Percentiles rank a stretch among this genome's conserved stretches.
phyloP scores from a whole-genome alignment of 2,888 invertebrate genomes.

The Oscheius onirici region DNA sequence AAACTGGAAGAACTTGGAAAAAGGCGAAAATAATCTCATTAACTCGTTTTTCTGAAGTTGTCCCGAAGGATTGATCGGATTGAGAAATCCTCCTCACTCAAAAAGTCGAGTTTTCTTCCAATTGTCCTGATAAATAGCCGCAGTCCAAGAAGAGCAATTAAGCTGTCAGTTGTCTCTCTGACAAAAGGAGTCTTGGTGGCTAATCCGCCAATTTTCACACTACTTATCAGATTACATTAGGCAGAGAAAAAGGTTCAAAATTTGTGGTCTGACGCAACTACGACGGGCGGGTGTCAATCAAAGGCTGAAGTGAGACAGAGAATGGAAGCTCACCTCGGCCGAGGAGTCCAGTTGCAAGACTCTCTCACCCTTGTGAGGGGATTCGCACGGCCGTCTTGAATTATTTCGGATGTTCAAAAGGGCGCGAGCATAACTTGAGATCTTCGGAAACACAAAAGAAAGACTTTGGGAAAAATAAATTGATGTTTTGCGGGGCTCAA shows the following conservation, averaged over 20 bases:
- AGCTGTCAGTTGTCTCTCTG: not conserved
- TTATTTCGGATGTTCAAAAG: slow-evolving; percentile 13
- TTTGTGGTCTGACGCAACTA: slow-evolving; percentile 16
- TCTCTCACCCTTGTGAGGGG: too few relatives aligned
- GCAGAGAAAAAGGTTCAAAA: not conserved
- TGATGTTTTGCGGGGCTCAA: not conserved
- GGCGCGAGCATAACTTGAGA: not conserved
- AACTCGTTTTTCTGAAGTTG: not conserved
- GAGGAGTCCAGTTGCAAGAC: not conserved
- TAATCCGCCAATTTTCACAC: not conserved
- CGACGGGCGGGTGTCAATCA: slow-evolving; percentile 30
- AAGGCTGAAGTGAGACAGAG: slow-evolving; percentile 21
- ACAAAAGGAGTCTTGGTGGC: not conserved
- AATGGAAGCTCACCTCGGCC: slow-evolving; percentile 8
- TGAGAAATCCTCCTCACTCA: not conserved
- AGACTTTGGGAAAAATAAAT: too few relatives aligned
- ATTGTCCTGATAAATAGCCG: not conserved
- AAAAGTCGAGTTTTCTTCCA: not conserved
- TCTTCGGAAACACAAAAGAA: not conserved
- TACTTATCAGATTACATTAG: slow-evolving; percentile 11
- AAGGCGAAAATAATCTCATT: not conserved
- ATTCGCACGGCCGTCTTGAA: slow-evolving; percentile 7
- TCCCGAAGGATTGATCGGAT: not conserved
- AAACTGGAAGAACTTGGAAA: too few relatives aligned
- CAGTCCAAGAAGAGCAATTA: not conserved